Percentiles rank a stretch among this genome's conserved stretches.
Conservation (phyloP, 2,797 vertebrate species). For the Adelosebastes latens region DNA sequence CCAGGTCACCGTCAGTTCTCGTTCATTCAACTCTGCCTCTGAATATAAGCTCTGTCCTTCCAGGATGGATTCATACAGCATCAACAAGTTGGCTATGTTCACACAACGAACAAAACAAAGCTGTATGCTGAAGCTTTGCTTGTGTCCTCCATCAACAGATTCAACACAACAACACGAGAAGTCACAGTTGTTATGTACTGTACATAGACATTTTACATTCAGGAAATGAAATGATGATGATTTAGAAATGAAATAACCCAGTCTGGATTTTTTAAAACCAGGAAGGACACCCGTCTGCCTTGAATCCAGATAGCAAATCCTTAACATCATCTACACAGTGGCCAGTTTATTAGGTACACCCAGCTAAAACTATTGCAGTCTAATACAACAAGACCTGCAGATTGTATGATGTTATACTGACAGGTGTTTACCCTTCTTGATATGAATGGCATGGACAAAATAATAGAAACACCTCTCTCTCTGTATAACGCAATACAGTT, state of each 20-base stretch:
- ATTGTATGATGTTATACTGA: not conserved
- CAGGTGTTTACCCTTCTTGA: not conserved
- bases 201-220: constrained; percentile 66
- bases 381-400: not conserved
- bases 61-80: constrained; percentile 32
- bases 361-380: not conserved
- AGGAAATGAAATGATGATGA: constrained; percentile 37
- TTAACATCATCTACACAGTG: not conserved
- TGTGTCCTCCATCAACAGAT: constrained; percentile 27
- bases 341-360: not conserved
- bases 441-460: not conserved
- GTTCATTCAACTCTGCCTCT: constrained; percentile 54
- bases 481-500: not conserved
- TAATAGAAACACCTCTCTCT: not conserved
- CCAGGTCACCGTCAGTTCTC: constrained; percentile 2
- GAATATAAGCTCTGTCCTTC: constrained; percentile 27
- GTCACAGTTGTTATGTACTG: constrained; percentile 49
- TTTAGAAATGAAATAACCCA: not conserved
- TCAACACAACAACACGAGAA: not conserved
- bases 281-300: not conserved
- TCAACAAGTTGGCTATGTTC: constrained; percentile 14
- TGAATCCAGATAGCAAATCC: not conserved
- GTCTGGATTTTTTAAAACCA: not conserved
- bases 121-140: constrained; percentile 30
- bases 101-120: constrained; percentile 40